Evolutionary conservation across 2,113 vertebrate genomes (phyloP).

Genomic region (Recurvirostra avosetta): DNA sequence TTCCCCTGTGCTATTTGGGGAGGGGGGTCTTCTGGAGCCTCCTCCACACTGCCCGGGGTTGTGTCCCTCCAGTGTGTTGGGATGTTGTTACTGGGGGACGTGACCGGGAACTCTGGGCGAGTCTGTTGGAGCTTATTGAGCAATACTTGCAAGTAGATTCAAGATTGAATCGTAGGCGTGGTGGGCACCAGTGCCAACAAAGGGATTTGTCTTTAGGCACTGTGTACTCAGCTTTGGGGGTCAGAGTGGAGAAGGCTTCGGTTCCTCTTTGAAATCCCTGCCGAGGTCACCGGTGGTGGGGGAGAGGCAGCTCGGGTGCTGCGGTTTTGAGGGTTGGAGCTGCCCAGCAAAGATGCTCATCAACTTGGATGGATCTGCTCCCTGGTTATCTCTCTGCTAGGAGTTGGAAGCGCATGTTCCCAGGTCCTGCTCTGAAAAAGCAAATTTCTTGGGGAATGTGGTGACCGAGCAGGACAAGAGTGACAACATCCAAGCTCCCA

Average conservation of each 20-base stretch:
- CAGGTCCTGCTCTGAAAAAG: not conserved
- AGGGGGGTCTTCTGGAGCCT: not conserved
- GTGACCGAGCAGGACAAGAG: not conserved
- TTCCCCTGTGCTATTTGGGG: not conserved
- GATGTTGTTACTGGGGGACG: not conserved
- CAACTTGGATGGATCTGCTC: not conserved
- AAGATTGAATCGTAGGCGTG: fast-evolving
- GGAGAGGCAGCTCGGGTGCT: not conserved
- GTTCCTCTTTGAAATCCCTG: not conserved
- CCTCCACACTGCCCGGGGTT: fast-evolving
- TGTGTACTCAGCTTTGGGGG: not conserved
- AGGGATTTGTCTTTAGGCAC: not conserved
- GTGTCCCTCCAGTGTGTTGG: not conserved
- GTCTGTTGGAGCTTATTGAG: not conserved
- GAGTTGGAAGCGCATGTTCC: not conserved
- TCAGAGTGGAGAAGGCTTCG: not conserved
- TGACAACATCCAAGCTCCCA: not conserved
- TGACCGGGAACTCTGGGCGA: not conserved
- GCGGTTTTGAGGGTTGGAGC: not conserved
- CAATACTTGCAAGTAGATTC: not conserved
- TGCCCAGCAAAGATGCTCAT: not conserved
- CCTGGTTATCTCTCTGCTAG: not conserved
- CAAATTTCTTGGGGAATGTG: not conserved
- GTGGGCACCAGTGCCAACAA: not conserved
- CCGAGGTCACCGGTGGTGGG: fast-evolving